phyloP scores from a whole-genome alignment of 2,888 invertebrate species.

The Meghimatium bilineatum region DNA sequence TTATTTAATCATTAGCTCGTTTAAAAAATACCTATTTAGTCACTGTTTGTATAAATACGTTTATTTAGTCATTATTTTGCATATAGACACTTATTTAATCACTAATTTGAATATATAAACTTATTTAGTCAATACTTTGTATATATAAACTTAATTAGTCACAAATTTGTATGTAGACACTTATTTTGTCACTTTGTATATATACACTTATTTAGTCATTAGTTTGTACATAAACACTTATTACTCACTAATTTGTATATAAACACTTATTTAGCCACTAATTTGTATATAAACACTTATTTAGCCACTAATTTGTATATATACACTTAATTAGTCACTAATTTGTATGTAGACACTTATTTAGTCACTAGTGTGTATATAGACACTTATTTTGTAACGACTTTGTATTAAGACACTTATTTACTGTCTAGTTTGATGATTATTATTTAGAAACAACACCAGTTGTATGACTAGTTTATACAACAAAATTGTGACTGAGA shows the following conservation, averaged over 20 bases:
- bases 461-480: too few relatives aligned
- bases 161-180: neutral
- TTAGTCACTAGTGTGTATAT: neutral
- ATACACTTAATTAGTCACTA: conserved; percentile 3
- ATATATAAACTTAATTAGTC: neutral
- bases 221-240: neutral
- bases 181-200: neutral
- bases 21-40: too few relatives aligned
- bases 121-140: neutral
- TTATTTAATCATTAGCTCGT: too few relatives aligned
- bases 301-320: neutral
- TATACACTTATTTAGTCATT: conserved; percentile 9
- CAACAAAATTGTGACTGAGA: too few relatives aligned
- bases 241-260: neutral
- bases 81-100: neutral
- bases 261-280: neutral
- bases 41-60: neutral
- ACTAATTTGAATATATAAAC: neutral
- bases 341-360: conserved; percentile 3
- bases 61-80: neutral
- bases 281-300: neutral
- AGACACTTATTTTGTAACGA: neutral
- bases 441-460: neutral
- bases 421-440: neutral
- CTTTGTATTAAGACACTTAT: conserved; percentile 3